Evolutionary conservation across 2,888 invertebrate genomes (phyloP), one percentile per base, ranked within the genome.

Genomic region (Napeogenes inachia): DNA sequence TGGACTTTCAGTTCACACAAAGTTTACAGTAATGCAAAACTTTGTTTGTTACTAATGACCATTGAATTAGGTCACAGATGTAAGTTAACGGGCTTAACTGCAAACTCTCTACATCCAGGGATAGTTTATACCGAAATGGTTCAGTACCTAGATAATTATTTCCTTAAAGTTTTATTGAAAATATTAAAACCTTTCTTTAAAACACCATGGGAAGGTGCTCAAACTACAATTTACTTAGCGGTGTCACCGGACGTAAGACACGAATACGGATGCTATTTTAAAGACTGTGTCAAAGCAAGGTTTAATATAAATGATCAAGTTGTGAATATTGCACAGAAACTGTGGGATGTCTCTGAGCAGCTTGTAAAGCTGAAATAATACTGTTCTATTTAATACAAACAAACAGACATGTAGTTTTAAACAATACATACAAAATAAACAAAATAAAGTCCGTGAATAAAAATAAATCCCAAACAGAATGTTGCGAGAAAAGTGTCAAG

Each of bases 91-190:
- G 92, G 92, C 30, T 93, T 96, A 0, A 95, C 95, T 0, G 94
- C 92, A 0, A 96, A 97, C 77, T 94, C 94, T 72, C 85, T 97
- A 59, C 96, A 97, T 85, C 97, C 97, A 0, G 97, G 97, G 38
- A 91, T 94, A 82, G 94, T 96, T 47, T 92, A 93, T 71, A 94
- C 94, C 0, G 71, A 77, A 10, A 73, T 95, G 53, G 92, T 94
- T 92, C 85, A 93, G 57, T 92, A 92, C 13, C 53, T 73, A 13
- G 68, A 76, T 59, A 46, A 61, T 3, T 54, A 62, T 2, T 69
- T 75, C 45, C 32, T 72, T 0, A 74, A 68, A 65, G 61, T 80
- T 68, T 59, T 93, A 91, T 73, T 89, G 84, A 61, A 85, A 88
- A 2, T 81, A 5, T 54, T 71, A 1, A 69, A 68, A 30, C 54